Evolutionary conservation across 2,113 vertebrate genomes (phyloP).

Genomic region (Cichladusa arquata): DNA sequence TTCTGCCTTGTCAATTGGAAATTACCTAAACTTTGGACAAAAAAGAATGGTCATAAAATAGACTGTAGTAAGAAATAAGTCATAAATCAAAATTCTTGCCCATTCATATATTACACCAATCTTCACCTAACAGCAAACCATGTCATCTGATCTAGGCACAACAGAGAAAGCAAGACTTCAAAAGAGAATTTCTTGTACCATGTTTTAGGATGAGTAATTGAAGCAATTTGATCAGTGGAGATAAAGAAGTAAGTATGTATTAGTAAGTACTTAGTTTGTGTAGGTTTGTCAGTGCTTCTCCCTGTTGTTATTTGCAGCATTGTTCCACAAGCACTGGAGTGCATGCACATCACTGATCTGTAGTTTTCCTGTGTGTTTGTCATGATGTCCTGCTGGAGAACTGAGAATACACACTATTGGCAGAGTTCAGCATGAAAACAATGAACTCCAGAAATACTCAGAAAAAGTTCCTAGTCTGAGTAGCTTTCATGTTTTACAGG

Average conservation of each 20-base stretch:
- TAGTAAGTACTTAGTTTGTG: background rate
- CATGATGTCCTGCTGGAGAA: background rate
- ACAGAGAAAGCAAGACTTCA: background rate
- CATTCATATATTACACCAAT: background rate
- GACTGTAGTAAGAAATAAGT: background rate
- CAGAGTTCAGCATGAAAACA: slow-evolving; percentile 18
- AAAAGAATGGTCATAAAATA: background rate
- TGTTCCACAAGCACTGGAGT: background rate
- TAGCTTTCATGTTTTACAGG: background rate
- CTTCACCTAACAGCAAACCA: background rate
- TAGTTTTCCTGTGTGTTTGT: background rate
- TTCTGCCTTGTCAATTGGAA: background rate
- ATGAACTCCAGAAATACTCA: background rate
- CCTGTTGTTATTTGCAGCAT: background rate
- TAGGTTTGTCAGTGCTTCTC: background rate
- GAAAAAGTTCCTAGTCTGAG: background rate
- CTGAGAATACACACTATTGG: background rate
- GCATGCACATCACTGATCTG: background rate
- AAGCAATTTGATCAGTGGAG: background rate
- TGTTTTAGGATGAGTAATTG: background rate
- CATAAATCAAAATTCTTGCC: background rate
- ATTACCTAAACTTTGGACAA: background rate
- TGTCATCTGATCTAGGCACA: background rate
- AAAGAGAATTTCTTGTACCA: background rate
- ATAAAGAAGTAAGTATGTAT: background rate